Conservation (phyloP, 2,113 vertebrate species). For the Dolichotis patagonum region DNA sequence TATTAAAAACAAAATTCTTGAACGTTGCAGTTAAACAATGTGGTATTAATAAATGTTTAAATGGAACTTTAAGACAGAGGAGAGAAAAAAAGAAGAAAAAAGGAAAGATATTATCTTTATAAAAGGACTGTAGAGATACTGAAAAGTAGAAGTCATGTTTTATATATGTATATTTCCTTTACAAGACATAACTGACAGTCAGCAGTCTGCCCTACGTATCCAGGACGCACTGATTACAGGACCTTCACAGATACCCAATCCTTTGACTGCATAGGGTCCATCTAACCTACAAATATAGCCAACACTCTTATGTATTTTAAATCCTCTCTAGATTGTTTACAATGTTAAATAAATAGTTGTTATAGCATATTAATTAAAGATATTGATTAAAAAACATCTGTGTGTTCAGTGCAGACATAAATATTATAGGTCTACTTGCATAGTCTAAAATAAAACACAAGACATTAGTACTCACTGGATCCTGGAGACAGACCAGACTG, state of each 20-base stretch:
- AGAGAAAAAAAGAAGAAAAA: not conserved
- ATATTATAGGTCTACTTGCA: not conserved
- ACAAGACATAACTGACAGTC: not conserved
- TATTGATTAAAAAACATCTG: not conserved
- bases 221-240: not conserved
- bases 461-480: not conserved
- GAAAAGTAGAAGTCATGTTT: not conserved
- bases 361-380: not conserved
- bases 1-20: not conserved
- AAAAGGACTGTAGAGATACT: not conserved
- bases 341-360: not conserved
- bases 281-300: not conserved
- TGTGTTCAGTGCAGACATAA: not conserved
- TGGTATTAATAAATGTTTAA: not conserved
- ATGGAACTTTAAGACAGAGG: not conserved
- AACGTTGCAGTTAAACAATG: not conserved
- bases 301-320: not conserved
- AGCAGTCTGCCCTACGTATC: not conserved
- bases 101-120: not conserved
- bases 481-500: not conserved
- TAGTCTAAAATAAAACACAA: not conserved
- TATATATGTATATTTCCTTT: not conserved
- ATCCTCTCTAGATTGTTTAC: not conserved
- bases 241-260: not conserved
- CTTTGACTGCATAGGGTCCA: not conserved